Conservation (phyloP, 2,888 invertebrate genomes). For the Tridacna gigas region DNA sequence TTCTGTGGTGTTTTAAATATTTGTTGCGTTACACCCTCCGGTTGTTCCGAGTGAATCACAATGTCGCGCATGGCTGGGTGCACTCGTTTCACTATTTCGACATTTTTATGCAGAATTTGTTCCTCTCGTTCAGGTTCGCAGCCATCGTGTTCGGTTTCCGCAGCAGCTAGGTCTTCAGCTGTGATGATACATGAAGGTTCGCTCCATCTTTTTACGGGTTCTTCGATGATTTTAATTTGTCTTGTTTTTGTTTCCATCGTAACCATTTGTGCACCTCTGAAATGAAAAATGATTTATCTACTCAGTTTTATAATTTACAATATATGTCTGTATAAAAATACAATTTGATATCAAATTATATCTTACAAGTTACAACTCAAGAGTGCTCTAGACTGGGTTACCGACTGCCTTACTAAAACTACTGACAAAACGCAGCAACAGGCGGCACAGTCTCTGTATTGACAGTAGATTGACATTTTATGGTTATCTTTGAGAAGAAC, state of each 20-base stretch:
- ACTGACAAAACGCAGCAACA: no score
- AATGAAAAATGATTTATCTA: no score
- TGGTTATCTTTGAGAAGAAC: no score
- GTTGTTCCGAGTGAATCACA: slow-evolving; percentile 48
- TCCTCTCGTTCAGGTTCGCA: slow-evolving; percentile 4
- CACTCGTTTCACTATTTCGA: slow-evolving; percentile 49
- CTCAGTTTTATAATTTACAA: no score
- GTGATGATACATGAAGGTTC: slow-evolving; percentile 56
- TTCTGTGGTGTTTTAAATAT: slow-evolving; percentile 53
- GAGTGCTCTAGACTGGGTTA: no score
- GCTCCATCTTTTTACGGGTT: slow-evolving; percentile 57
- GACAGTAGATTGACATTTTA: no score
- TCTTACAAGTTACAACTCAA: no score
- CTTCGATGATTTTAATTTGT: slow-evolving; percentile 46
- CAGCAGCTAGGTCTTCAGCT: slow-evolving; percentile 48
- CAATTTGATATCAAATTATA: no score
- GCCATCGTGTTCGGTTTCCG: slow-evolving; percentile 41
- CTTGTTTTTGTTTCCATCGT: slow-evolving; percentile 45
- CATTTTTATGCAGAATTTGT: slow-evolving; percentile 4
- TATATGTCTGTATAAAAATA: no score
- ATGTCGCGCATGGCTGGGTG: slow-evolving; percentile 48
- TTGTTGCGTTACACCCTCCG: slow-evolving; percentile 2
- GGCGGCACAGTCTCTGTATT: no score
- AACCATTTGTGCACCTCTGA: slow-evolving; percentile 24
- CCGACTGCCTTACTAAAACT: no score